phyloP scores from a whole-genome alignment of 1,140 invertebrate genomes.

The Drosophila miranda region DNA sequence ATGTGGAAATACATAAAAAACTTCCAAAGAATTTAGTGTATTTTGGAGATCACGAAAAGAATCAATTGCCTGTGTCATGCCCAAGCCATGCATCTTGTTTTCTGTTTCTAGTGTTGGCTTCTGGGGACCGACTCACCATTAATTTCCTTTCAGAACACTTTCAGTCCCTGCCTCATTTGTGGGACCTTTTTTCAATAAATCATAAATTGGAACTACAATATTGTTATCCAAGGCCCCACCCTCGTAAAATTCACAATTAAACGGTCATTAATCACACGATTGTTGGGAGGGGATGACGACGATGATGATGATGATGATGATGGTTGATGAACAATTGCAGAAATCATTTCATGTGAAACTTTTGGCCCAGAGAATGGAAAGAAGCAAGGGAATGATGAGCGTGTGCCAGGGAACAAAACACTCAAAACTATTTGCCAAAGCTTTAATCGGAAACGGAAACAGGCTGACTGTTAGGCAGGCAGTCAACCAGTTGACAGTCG shows the following conservation, averaged over 20 bases:
- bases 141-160: no score
- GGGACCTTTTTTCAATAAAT: slow-evolving; percentile 29
- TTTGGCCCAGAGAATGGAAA: slow-evolving; percentile 22
- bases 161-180: no score
- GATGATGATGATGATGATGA: slow-evolving; percentile 4
- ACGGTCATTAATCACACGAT: slow-evolving; percentile 67
- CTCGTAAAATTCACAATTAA: slow-evolving; percentile 64
- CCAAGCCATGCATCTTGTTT: no score
- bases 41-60: no score
- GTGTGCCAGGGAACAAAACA: slow-evolving; percentile 18
- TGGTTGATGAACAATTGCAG: slow-evolving; percentile 49
- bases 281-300: slow-evolving; percentile 1
- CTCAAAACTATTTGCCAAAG: slow-evolving; percentile 72
- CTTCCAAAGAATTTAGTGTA: no score
- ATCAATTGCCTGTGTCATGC: no score
- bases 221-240: not conserved
- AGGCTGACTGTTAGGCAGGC: slow-evolving; percentile 72
- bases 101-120: no score
- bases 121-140: no score
- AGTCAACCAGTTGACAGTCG: slow-evolving; percentile 71
- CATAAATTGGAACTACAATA: slow-evolving; percentile 6
- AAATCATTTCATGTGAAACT: slow-evolving; percentile 62
- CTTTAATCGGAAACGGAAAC: slow-evolving; percentile 80
- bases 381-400: not conserved
- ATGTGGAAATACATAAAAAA: no score